These are phyloP conservation scores for Sporophila hypoxantha DNA, from an alignment of 2,113 vertebrate species.

Conservation along the genomic window DNA sequence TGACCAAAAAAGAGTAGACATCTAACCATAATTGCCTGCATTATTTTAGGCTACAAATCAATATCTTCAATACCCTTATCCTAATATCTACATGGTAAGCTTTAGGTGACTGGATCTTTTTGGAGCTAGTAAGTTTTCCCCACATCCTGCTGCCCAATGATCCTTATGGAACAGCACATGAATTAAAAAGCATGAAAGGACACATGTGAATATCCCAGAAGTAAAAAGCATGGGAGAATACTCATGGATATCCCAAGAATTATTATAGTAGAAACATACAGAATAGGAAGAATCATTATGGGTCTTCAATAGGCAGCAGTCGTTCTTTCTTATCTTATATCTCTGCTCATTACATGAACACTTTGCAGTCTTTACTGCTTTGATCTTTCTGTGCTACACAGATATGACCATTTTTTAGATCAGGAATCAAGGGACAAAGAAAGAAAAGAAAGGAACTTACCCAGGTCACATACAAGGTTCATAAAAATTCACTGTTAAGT, in stretches of 20 bases:
- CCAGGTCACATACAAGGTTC: not conserved
- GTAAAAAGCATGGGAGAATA: not conserved
- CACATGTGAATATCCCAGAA: not conserved
- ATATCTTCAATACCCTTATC: not conserved
- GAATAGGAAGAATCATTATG: not conserved
- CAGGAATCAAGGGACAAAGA: not conserved
- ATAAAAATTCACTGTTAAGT: not conserved
- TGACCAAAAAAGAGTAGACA: not conserved
- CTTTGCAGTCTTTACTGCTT: not conserved
- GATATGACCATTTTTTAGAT: not conserved
- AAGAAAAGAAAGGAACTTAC: not conserved
- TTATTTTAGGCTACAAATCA: not conserved
- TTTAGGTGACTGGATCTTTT: not conserved
- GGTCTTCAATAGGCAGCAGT: not conserved
- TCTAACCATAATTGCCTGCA: not conserved
- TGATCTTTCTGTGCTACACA: not conserved
- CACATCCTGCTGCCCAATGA: not conserved
- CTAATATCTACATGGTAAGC: not conserved
- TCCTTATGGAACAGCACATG: not conserved
- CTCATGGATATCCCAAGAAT: not conserved
- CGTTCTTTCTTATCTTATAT: not conserved
- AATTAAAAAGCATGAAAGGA: not conserved
- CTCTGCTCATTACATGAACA: not conserved
- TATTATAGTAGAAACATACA: not conserved
- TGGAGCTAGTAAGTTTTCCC: not conserved